Evolutionary conservation across 2,888 invertebrate species (phyloP), one percentile per base, ranked within the genome.

Genomic region (Polyommatus icarus): DNA sequence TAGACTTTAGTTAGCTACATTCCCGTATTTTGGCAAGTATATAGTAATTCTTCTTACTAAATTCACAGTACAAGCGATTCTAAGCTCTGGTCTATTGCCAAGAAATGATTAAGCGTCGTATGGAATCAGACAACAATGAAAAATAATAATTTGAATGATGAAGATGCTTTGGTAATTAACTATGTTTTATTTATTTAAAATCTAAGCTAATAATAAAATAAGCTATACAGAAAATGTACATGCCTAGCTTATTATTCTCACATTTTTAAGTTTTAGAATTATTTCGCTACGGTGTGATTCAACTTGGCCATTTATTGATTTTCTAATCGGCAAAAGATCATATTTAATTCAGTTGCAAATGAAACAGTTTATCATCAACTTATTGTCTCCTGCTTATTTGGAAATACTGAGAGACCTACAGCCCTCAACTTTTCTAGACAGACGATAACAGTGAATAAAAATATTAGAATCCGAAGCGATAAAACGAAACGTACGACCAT

Each of bases 401-500:
- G 36, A 36, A 36, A 36, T 0, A 2, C 2, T 40, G 40, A 40
- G 12, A 46, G 46, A 46, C 10, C 46, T 3, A 10, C 12, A 3
- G 54, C 15, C 18, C 5, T 5, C 3, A 24, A 20, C 24, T 24
- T 29, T 29, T 32, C 67, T 32, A 67, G 29, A 32, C 15, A 67
- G 15, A 67, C 18, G 29, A 67, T 67, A 24, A 61, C 20, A 29
- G 29, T 67, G 12, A 32, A 61, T 77, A 77, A 79, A 77, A 77
- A 76, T 67, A 76, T 80, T 77, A 67, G 71, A 24, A 72, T 77
- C 1, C 29, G n/a, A 72, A 72, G 29, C 29, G 29, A 75, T 75
- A 54, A 75, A 75, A 75, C 29, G 73, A 24, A 73, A 73, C 24
- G 50, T 73, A 73, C 73, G 46, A 73, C 54, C 29, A 75, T 75